These are phyloP conservation scores for Chinchilla lanigera DNA, from an alignment of 2,113 vertebrate genomes.

Conservation along the genomic window DNA sequence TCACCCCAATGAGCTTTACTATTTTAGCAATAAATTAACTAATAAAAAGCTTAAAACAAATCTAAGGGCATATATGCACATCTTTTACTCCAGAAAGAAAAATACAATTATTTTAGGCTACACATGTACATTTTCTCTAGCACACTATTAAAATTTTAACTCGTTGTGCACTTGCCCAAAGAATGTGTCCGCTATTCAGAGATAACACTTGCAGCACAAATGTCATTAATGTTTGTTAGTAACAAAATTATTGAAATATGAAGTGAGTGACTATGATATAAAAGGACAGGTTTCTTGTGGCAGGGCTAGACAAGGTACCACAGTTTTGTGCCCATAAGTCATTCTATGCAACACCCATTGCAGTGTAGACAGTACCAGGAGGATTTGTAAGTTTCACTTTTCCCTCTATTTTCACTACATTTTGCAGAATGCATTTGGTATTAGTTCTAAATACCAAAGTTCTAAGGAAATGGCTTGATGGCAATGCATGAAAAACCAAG, in stretches of 20 bases:
- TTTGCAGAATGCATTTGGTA: background rate
- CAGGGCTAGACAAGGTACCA: background rate
- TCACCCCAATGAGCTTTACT: background rate
- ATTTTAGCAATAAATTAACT: background rate
- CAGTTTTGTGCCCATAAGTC: background rate
- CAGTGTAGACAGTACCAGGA: background rate
- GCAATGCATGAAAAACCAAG: background rate
- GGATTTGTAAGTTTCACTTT: background rate
- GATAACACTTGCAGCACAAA: background rate
- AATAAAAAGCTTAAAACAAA: background rate
- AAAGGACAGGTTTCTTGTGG: background rate
- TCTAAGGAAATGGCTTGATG: background rate
- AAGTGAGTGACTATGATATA: background rate
- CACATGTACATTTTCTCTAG: background rate
- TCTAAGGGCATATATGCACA: background rate
- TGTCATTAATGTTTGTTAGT: background rate
- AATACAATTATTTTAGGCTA: background rate
- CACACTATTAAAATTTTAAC: background rate
- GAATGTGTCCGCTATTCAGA: background rate
- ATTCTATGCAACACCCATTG: background rate
- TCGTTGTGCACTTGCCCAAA: background rate
- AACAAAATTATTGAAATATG: background rate
- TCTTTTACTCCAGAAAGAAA: background rate
- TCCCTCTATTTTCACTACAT: background rate
- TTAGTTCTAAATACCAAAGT: background rate